A percentile compares a stretch with the other conserved stretches of the same genome.
Conservation (phyloP, 2,888 invertebrate species). For the Himalopsyche anomala region DNA sequence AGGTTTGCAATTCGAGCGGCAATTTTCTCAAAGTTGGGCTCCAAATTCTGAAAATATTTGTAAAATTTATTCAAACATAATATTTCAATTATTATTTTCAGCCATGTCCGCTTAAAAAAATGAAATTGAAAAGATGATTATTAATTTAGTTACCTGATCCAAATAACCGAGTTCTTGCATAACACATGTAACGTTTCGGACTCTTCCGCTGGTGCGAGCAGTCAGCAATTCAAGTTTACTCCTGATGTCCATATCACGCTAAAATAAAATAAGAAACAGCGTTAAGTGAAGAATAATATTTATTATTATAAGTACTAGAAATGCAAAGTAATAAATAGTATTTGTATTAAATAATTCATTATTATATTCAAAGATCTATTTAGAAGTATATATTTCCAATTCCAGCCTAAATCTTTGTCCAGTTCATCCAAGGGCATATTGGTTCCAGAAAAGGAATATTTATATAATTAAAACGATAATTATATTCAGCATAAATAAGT, state of each 20-base stretch:
- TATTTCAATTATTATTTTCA: too few species aligned
- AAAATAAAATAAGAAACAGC: conserved; percentile 57
- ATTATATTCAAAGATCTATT: too few species aligned
- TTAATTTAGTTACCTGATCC: conserved; percentile 69
- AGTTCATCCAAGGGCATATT: background rate
- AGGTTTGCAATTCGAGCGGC: conserved; percentile 79
- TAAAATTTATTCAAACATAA: background rate
- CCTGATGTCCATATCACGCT: conserved; percentile 80
- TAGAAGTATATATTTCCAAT: background rate
- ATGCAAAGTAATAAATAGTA: too few species aligned
- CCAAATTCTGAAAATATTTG: conserved; percentile 74
- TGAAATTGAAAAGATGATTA: background rate
- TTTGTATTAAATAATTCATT: too few species aligned
- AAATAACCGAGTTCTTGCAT: conserved; percentile 85
- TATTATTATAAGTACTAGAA: too few species aligned
- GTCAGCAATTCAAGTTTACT: conserved; percentile 79
- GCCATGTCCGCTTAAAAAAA: too few species aligned
- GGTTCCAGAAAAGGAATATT: too few species aligned
- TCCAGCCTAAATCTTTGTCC: background rate
- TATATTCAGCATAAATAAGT: too few species aligned
- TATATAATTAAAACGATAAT: too few species aligned
- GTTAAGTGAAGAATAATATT: background rate
- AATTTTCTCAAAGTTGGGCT: conserved; percentile 82
- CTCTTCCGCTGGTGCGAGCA: conserved; percentile 74
- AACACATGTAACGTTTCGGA: conserved; percentile 82